These are phyloP conservation scores for Darevskia mixta DNA, from an alignment of 2,797 vertebrate genomes.

Conservation along the genomic window DNA sequence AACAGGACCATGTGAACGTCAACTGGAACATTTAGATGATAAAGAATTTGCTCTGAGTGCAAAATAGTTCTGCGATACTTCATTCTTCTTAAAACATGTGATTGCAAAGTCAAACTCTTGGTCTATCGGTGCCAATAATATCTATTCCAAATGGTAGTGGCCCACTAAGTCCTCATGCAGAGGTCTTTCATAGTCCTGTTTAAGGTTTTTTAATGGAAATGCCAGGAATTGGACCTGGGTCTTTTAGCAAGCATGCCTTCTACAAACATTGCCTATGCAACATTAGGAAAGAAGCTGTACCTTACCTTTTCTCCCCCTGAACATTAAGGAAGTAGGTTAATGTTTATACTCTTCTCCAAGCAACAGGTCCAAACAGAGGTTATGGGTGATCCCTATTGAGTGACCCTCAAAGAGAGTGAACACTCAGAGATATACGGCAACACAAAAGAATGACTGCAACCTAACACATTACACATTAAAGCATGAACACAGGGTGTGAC, in stretches of 20 bases:
- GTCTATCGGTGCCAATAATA: background rate
- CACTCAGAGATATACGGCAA: background rate
- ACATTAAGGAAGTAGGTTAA: background rate
- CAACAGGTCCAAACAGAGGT: background rate
- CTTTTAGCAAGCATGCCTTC: background rate
- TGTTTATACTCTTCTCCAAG: background rate
- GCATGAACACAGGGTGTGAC: background rate
- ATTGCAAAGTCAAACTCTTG: background rate
- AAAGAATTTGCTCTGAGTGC: constrained; percentile 1
- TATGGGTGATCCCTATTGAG: background rate
- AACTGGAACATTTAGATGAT: constrained; percentile 9
- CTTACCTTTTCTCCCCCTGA: background rate
- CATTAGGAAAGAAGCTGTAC: background rate
- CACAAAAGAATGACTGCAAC: background rate
- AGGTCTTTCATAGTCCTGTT: no score
- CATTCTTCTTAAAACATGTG: background rate
- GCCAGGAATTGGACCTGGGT: background rate
- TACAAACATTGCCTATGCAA: background rate
- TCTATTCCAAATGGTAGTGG: background rate
- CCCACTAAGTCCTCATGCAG: background rate
- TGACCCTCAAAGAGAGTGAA: background rate
- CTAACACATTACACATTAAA: background rate
- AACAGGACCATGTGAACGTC: constrained; percentile 10
- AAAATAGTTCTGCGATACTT: background rate
- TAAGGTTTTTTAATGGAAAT: background rate